Conservation (phyloP, 2,113 vertebrate genomes). For the Geothlypis trichas region DNA sequence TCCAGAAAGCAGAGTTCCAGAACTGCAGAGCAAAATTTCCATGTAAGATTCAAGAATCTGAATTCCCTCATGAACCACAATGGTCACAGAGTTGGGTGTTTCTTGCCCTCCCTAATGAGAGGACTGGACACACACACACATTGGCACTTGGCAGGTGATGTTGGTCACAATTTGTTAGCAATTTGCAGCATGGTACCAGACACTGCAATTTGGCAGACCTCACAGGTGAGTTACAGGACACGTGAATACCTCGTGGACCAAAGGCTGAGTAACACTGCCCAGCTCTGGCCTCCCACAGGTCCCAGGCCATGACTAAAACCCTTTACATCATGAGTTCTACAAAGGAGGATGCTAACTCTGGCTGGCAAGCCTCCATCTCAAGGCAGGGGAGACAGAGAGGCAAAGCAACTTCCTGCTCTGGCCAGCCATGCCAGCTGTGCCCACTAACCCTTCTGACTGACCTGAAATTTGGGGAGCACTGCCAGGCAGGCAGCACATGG, state of each 20-base stretch:
- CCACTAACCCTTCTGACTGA: background rate
- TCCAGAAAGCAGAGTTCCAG: background rate
- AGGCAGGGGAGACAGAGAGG: background rate
- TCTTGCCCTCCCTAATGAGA: background rate
- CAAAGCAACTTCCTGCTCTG: background rate
- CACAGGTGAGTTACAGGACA: slow-evolving; percentile 23
- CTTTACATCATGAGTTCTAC: background rate
- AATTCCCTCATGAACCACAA: rapidly evolving
- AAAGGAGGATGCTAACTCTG: background rate
- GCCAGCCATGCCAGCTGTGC: background rate
- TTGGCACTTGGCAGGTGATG: background rate
- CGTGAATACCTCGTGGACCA: background rate
- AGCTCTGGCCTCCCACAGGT: background rate
- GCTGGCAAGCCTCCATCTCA: background rate
- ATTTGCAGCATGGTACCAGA: background rate
- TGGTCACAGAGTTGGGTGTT: background rate
- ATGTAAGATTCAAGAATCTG: background rate
- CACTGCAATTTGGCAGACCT: slow-evolving; percentile 27
- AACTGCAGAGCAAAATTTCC: background rate
- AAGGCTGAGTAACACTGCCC: slow-evolving; percentile 6
- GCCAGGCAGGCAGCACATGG: rapidly evolving
- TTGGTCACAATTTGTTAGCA: background rate
- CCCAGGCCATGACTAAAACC: background rate
- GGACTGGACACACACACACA: background rate
- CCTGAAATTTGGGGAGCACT: background rate